Base-by-base conservation (phyloP, 2,113 vertebrate genomes). In the Tupaia chinensis region DNA sequence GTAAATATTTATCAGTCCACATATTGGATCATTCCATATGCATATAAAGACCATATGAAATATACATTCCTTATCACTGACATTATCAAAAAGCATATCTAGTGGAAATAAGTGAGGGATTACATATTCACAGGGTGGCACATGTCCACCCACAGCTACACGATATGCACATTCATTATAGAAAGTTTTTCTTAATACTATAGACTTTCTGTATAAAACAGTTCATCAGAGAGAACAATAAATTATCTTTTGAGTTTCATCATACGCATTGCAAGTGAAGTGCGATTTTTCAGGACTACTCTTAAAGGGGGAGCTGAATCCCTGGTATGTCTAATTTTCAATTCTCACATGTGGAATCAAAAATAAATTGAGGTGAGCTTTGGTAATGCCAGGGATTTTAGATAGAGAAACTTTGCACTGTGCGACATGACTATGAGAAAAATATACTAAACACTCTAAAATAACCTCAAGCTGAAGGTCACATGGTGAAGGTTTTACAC, bases 81-180 rank as follows among this genome's bases (percentile, higher is more conserved):
- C 32, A 34, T 87, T 87, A 44, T 56, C 23, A 32, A 44, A 17
- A 54, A 92, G 15, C 3, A 4, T 53, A 14, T 13, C 34, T 73
- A 56, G 7, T 27, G 2, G 22, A 19, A 69, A 7, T 32, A 20
- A 82, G n/a, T 11, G 56, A 87, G 61, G 54, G 25, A 34, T 73
- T 22, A 54, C 3, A 14, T 11, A 29, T 53, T 61, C 77, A 74
- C 3, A 1, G 20, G 3, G 8, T 23, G 7, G 32, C 20, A 53
- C 32, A 1, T 4, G 1, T 11, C 66, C 2, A 54, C 1, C 27
- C 16, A 44, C 15, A 68, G 10, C 32, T 3, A 22, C 19, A 63
- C 2, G 15, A n/a, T 23, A 20, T 0, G 19, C 2, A 10, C n/a
- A 58, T 7, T 76, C 1, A 0, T 84, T 69, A 58, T 12, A 73